Conservation (phyloP, 2,113 vertebrate genomes). For the Camarhynchus parvulus region DNA sequence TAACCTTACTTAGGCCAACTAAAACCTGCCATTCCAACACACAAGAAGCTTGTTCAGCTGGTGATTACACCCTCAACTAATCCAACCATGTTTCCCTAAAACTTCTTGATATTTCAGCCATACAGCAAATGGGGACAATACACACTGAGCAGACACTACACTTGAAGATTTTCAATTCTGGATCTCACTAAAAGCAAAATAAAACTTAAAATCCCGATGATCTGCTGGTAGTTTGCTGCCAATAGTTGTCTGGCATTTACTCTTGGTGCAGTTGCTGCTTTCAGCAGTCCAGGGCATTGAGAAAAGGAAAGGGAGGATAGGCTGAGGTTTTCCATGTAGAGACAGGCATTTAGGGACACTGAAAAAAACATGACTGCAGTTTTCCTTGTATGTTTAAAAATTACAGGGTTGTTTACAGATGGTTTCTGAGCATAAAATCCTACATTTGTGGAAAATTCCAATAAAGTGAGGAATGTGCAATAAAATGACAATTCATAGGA, state of each 20-base stretch:
- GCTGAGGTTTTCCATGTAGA: not conserved
- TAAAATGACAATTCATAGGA: not conserved
- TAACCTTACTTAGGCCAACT: not conserved
- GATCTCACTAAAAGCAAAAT: not conserved
- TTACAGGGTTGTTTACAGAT: not conserved
- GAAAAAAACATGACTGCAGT: not conserved
- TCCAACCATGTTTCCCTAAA: not conserved
- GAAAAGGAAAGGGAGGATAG: not conserved
- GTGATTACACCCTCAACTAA: not conserved
- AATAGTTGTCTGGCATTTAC: not conserved
- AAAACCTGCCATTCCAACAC: not conserved
- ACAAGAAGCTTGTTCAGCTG: not conserved
- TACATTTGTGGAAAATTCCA: not conserved
- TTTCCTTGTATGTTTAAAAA: not conserved
- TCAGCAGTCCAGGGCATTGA: not conserved
- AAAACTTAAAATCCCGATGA: not conserved
- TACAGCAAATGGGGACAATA: not conserved
- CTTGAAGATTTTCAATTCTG: not conserved
- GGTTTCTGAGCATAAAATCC: not conserved
- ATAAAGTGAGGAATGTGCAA: not conserved
- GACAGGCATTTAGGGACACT: not conserved
- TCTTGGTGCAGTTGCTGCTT: not conserved
- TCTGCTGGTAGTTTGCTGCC: not conserved
- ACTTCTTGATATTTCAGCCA: not conserved
- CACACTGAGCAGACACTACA: not conserved